phyloP scores from a whole-genome alignment of 2,113 vertebrate genomes.

The Grantiella picta region DNA sequence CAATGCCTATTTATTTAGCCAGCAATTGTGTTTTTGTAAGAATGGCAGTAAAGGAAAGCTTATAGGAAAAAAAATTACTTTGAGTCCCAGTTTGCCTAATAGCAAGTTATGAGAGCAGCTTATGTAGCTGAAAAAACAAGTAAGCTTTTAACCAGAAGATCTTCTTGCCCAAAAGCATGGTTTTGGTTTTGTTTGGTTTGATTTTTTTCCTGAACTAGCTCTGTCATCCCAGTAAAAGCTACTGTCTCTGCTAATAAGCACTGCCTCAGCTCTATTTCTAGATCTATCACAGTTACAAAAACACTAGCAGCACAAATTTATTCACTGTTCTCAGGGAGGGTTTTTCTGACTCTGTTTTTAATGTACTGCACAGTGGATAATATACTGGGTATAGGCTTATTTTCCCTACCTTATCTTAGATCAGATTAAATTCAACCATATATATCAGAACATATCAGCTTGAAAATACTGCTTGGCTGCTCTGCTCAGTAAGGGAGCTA shows the following conservation, averaged over 20 bases:
- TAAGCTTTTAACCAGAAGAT: background rate
- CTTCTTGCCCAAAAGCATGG: background rate
- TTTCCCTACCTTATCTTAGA: slow-evolving; percentile 3
- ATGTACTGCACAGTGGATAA: background rate
- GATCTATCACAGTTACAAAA: background rate
- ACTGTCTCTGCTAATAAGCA: background rate
- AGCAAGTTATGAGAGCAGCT: background rate
- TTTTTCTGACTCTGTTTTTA: slow-evolving; percentile 31
- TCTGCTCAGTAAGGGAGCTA: background rate
- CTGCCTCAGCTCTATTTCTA: slow-evolving; percentile 11
- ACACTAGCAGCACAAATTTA: slow-evolving; percentile 12
- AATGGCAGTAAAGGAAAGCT: background rate
- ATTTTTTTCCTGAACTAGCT: background rate
- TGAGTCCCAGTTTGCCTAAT: background rate
- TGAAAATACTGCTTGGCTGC: background rate
- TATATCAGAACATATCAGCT: background rate
- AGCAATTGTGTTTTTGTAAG: background rate
- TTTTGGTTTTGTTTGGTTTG: background rate
- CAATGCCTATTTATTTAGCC: background rate
- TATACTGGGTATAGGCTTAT: background rate
- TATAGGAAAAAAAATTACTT: background rate
- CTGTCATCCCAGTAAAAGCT: background rate
- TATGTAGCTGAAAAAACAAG: background rate
- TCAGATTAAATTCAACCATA: slow-evolving; percentile 11
- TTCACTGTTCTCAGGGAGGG: background rate